Evolutionary conservation across 2,888 invertebrate species (phyloP), one percentile per base, ranked within the genome.

Genomic region (Tuta absoluta): DNA sequence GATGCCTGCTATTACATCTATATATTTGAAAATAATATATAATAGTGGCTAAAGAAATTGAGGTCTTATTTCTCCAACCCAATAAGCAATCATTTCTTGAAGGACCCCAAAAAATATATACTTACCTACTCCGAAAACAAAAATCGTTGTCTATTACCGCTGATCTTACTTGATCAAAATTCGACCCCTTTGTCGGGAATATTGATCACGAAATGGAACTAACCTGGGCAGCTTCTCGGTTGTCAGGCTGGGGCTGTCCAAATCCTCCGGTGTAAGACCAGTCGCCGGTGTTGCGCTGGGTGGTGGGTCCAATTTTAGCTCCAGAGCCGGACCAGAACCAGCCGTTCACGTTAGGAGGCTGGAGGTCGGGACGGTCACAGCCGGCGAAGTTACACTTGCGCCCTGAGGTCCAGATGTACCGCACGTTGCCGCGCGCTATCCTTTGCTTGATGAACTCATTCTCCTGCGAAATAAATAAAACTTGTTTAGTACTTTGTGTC

Each of bases 321-420:
- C 97, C 97, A 10, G 97, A 97, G 70, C 97, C 97, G 7, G 96
- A 97, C 97, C 97, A 98, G 93, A 98, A 98, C 97, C 97, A 98
- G 64, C 96, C 96, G 85, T 96, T 96, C 72, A 96, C 93, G 80
- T 95, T 96, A 67, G 96, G 94, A n/a, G 96, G 96, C 87, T 96
- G 96, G 76, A 96, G 90, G 86, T 96, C 96, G 59, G 95, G 87
- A 64, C 96, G 93, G 87, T 96, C 96, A 85, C 96, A 98, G 49
- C 97, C 97, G 67, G 96, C 96, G 82, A 98, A 98, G 89, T 98
- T 97, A 80, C 97, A 98, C 85, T 97, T 97, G 69, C 97, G 94
- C 0, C 97, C 97, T 11, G 97, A 97, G 0, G 97, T 97, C 97
- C 97, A 98, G 79, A 98, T 97, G 87, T 95, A 98, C 2, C 95